Evolutionary conservation across 2,797 vertebrate genomes (phyloP).

Genomic region (Hapalemur alaotrensis): DNA sequence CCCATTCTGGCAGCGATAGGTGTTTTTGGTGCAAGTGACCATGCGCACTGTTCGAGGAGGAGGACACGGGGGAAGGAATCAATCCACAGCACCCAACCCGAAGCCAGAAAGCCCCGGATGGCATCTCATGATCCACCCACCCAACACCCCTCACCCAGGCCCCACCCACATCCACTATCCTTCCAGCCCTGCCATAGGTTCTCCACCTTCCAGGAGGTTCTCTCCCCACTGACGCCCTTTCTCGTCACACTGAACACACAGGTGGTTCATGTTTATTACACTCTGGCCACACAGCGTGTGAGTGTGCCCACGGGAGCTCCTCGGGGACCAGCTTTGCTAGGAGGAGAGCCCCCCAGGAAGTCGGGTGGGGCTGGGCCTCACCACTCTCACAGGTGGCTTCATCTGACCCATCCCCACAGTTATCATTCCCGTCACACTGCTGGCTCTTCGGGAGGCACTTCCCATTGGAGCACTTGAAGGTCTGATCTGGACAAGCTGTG

Average conservation of each 20-base stretch:
- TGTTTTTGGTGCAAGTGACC: conserved; percentile 82
- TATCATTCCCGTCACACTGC: conserved; percentile 85
- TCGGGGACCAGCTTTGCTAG: neutral
- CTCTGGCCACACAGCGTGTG: accelerated
- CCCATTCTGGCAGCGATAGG: conserved; percentile 88
- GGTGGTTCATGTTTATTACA: neutral
- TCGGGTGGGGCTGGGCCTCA: conserved; percentile 59
- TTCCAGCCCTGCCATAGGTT: neutral
- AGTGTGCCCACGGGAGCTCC: accelerated
- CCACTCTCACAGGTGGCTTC: conserved; percentile 87
- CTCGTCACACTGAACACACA: neutral
- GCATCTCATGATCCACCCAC: neutral
- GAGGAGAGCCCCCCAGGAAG: neutral
- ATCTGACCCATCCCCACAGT: conserved; percentile 92
- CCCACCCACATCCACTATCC: neutral
- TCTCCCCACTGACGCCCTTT: neutral
- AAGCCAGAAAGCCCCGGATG: neutral
- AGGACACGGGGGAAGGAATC: neutral
- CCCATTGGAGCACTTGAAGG: conserved; percentile 85
- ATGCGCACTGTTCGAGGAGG: accelerated
- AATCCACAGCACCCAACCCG: too few relatives aligned
- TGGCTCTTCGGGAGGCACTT: conserved; percentile 87
- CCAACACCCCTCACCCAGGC: neutral
- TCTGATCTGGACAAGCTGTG: conserved; percentile 84
- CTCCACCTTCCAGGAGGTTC: neutral